Percentiles rank a stretch among this genome's conserved stretches.
These are phyloP conservation scores for Apamea sordens DNA, from an alignment of 2,888 invertebrate species.

Conservation along the genomic window DNA sequence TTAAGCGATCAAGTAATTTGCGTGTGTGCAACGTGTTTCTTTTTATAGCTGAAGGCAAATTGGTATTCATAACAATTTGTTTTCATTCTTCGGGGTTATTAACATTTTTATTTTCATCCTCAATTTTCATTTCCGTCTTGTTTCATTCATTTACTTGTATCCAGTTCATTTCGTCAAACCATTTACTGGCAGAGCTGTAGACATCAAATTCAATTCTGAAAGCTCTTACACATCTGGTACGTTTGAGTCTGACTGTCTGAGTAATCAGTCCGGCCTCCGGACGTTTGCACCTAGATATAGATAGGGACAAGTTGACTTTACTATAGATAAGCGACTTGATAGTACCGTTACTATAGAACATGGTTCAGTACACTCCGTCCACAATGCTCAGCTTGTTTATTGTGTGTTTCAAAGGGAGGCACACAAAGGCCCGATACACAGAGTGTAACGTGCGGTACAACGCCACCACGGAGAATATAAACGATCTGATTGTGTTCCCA, in stretches of 20 bases:
- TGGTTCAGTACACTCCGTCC: constrained; percentile 74
- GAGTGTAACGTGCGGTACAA: constrained; percentile 70
- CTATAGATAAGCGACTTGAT: constrained; percentile 53
- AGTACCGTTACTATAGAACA: constrained; percentile 64
- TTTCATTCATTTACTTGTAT: constrained; percentile 10
- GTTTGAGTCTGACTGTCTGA: constrained; percentile 23
- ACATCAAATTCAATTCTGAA: constrained; percentile 17
- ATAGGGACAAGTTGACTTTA: constrained; percentile 51
- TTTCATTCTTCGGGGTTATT: constrained; percentile 14
- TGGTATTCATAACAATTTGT: constrained; percentile 26
- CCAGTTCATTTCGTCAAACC: constrained; percentile 30
- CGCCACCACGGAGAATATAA: constrained; percentile 68
- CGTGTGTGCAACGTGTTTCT: constrained; percentile 44
- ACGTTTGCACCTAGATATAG: constrained; percentile 11
- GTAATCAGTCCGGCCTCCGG: constrained; percentile 31
- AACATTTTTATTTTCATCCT: constrained; percentile 8
- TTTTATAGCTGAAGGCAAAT: constrained; percentile 45
- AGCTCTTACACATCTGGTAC: constrained; percentile 15
- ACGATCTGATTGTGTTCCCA: constrained; percentile 71
- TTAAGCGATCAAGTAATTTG: constrained; percentile 58
- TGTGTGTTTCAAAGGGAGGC: constrained; percentile 80
- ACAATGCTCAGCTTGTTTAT: constrained; percentile 79
- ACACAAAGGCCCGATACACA: constrained; percentile 78
- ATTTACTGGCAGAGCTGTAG: neutral
- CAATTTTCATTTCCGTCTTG: constrained; percentile 13